Evolutionary conservation across 2,113 vertebrate genomes (phyloP), one percentile per base, ranked within the genome.

Genomic region (Silurus glanis): DNA sequence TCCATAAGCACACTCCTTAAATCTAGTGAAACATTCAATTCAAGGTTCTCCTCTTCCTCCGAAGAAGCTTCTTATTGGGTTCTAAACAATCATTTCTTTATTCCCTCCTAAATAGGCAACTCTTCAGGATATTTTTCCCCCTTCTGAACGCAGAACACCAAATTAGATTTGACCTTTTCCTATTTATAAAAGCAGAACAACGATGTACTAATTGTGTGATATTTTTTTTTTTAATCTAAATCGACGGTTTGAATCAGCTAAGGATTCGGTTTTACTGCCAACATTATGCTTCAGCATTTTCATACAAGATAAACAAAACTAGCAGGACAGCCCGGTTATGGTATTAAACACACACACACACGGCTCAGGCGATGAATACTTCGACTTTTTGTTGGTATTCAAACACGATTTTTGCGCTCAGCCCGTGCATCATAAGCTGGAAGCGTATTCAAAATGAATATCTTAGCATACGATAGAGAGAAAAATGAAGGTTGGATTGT

Each of bases 351-450:
- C 84, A 69, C 14, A 21, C 78, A 47, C n/a, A 6, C 37, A 56
- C 64, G 61, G 21, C 28, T 80, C 51, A 69, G 21, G 53, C 78
- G 25, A 21, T 71, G 64, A 55, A 71, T 55, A 58, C 12, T 37
- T 61, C 13, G 51, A 45, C 66, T 61, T 71, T 81, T 80, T 66
- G 80, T 81, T 86, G 37, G 23, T 81, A 72, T 86, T 81, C 85
- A 86, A 72, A 86, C 28, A 61, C 10, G 56, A 56, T 45, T 58
- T 37, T 83, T 58, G 53, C 66, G 45, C 55, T 28, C 23, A 49
- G 45, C 53, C 66, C 66, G 49, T 28, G 78, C 64, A 59, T 86
- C 55, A 71, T 58, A 58, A 80, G 64, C 66, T 66, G 84, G 64
- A n/a, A 25, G 78, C 23, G 58, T 81, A 86, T 81, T 86, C 55